phyloP scores from a whole-genome alignment of 2,113 vertebrate species.

The Phoxinus phoxinus region DNA sequence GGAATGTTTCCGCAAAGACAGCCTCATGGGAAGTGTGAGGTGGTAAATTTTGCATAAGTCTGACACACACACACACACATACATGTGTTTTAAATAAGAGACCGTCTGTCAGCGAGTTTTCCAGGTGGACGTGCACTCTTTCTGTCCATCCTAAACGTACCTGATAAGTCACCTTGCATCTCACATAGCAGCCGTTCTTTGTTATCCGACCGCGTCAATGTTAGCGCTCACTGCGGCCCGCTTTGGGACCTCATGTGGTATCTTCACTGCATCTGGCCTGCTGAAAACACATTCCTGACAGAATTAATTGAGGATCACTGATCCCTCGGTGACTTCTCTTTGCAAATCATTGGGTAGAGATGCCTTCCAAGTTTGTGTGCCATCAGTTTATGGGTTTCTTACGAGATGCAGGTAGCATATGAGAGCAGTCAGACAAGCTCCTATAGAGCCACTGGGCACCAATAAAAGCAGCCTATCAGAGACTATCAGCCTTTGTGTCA shows the following conservation, averaged over 20 bases:
- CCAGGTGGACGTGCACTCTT: constrained; percentile 60
- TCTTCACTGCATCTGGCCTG: background rate
- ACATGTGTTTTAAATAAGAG: constrained; percentile 61
- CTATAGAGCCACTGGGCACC: constrained; percentile 50
- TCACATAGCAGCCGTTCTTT: constrained; percentile 11
- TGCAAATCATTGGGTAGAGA: constrained; percentile 20
- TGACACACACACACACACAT: constrained; percentile 39
- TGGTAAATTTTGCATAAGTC: constrained; percentile 62
- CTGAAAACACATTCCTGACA: constrained; percentile 7
- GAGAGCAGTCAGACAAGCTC: constrained; percentile 37
- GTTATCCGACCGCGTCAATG: constrained; percentile 34
- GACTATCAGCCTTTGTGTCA: constrained; percentile 55
- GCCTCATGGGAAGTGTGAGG: constrained; percentile 54
- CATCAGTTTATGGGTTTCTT: constrained; percentile 24
- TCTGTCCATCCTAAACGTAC: constrained; percentile 51
- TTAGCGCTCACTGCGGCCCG: constrained; percentile 11
- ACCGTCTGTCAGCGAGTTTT: constrained; percentile 56
- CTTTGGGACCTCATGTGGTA: constrained; percentile 16
- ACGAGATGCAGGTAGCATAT: constrained; percentile 45
- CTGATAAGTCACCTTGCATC: constrained; percentile 60
- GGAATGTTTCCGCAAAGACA: constrained; percentile 61
- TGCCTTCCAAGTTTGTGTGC: constrained; percentile 27
- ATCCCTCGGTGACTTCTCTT: constrained; percentile 7
- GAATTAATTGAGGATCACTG: constrained; percentile 22
- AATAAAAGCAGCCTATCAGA: constrained; percentile 55